Base-by-base conservation (phyloP, 2,888 invertebrate genomes). In the Drosophila dives region DNA sequence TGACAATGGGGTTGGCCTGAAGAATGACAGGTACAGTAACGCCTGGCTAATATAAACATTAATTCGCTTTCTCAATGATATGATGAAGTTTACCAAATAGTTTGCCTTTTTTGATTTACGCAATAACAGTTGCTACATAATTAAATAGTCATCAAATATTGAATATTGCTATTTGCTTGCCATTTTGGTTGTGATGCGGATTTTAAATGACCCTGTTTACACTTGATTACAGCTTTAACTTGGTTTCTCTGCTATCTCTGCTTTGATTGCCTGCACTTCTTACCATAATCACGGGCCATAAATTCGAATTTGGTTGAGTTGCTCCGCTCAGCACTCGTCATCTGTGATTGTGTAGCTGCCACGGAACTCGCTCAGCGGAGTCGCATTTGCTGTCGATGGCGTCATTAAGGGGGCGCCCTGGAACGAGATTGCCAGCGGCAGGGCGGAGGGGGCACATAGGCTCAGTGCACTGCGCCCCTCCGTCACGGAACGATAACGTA, bases 401-500 rank as follows among this genome's bases (percentile, higher is more conserved):
- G 92, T 92, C 91, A 92, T 92, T 81, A 90, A 90, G 73, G 90
- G 93, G 75, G 96, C 95, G 8, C 96, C 96, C 88, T 96, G 95
- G 61, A 96, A 94, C 75, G 96, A 96, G 91, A 96, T 96, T 73
- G 96, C 96, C 81, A 97, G 91, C 0, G 97, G 96, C 17, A 96
- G 93, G 1, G 96, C 95, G 29, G 96, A 96, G 23, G 96, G 94
- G 4, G 96, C 95, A 89, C 96, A 96, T 12, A 96, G 93, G 86
- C 96, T 95, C 4, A 96, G 94, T 0, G 96, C 95, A 17, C 96
- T 95, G 6, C 96, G 94, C 15, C 95, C 95, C 53, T 96, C 96
- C 26, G 95, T 95, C 11, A 95, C 96, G 5, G 96, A 95, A 61
- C 95, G 94, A 93, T 96, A 96, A 66, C 96, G 94, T 62, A 95